Percentiles rank a stretch among this genome's conserved stretches.
Evolutionary conservation across 2,113 vertebrate species (phyloP).

Genomic region (Oreochromis niloticus): DNA sequence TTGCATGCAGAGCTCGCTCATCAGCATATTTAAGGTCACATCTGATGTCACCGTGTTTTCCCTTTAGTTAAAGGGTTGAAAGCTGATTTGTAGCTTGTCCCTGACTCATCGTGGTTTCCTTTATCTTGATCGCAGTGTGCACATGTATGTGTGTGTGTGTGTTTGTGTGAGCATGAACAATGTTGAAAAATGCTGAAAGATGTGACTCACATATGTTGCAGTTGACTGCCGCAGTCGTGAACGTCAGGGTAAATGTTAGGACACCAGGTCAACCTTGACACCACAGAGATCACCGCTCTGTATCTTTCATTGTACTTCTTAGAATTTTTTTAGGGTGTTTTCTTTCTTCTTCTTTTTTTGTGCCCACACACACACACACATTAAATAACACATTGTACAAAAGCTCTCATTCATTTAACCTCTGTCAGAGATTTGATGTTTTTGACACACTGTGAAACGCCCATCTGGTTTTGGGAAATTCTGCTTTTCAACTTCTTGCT

Average conservation of each 20-base stretch:
- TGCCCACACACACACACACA: conserved; percentile 28
- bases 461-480: conserved; percentile 63
- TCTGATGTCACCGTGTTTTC: conserved; percentile 58
- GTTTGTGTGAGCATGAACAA: background rate
- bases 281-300: background rate
- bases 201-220: background rate
- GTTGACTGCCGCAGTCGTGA: background rate
- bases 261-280: background rate
- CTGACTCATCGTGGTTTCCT: conserved; percentile 50
- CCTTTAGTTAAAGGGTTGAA: conserved; percentile 20
- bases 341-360: background rate
- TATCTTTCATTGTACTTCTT: background rate
- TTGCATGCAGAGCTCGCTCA: conserved; percentile 13
- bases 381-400: conserved; percentile 30
- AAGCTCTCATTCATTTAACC: conserved; percentile 44
- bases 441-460: conserved; percentile 51
- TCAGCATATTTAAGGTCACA: conserved; percentile 55
- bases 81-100: background rate
- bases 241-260: background rate
- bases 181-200: background rate
- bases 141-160: background rate
- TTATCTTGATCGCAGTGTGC: background rate
- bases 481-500: conserved; percentile 46
- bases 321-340: background rate
- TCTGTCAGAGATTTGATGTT: conserved; percentile 50